These are phyloP conservation scores for Nothocercus julius DNA, from an alignment of 2,113 vertebrate species.

Conservation along the genomic window DNA sequence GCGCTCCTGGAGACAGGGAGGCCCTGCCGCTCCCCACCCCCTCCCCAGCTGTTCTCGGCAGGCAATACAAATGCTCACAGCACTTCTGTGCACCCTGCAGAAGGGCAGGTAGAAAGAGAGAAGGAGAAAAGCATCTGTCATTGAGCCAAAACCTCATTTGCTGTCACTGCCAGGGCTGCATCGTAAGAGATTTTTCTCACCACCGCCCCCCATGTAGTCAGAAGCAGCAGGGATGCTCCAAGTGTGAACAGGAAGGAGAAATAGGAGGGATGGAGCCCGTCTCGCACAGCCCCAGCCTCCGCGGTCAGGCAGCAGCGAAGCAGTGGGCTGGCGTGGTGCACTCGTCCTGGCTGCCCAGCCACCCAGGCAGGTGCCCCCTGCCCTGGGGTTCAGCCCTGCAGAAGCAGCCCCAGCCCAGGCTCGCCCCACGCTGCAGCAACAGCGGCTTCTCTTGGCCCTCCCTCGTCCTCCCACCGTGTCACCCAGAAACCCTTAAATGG, in stretches of 20 bases:
- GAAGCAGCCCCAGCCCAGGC: neutral
- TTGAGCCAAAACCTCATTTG: neutral
- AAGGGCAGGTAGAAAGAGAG: neutral
- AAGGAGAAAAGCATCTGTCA: neutral
- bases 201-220: neutral
- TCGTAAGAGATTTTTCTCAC: neutral
- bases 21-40: neutral
- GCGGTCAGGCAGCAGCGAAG: too few relatives aligned
- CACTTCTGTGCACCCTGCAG: rapidly evolving
- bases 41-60: neutral
- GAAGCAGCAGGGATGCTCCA: neutral
- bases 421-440: rapidly evolving
- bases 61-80: rapidly evolving
- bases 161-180: neutral
- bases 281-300: too few relatives aligned
- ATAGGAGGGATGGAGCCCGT: neutral
- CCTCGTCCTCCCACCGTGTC: neutral
- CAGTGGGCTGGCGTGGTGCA: too few relatives aligned
- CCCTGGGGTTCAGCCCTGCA: rapidly evolving
- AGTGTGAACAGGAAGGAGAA: neutral
- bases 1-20: neutral
- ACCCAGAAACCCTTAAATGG: neutral
- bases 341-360: too few relatives aligned
- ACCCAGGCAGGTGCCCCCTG: too few relatives aligned
- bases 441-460: neutral